Evolutionary conservation across 2,797 vertebrate genomes (phyloP), one percentile per base, ranked within the genome.

Genomic region (Botia kubotai): DNA sequence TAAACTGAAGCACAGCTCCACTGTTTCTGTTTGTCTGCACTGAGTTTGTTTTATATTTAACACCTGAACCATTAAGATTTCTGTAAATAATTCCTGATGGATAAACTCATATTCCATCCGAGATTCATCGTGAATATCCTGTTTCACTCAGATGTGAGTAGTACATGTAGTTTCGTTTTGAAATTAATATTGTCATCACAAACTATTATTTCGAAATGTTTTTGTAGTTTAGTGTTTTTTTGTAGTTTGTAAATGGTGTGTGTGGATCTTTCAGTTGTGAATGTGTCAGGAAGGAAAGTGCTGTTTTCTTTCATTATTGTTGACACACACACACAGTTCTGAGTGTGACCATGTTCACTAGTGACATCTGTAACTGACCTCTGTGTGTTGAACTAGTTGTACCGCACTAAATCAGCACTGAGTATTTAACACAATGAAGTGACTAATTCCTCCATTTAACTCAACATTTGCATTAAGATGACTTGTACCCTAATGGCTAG

Each of bases 401-500:
- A 91, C 89, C 89, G 90, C 92, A 94, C 92, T 95, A 95, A 94
- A 94, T 93, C 93, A 93, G 91, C 93, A 92, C 93, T 93, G 94
- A 95, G 94, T 94, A 93, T 95, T 95, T 95, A 96, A 95, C 94
- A 91, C 92, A 95, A 95, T 75, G 91, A 92, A 92, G 91, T 94
- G 95, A 95, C 93, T 94, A 94, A 95, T 95, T 95, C 92, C 93
- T 92, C 92, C 93, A 88, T 95, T 95, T 95, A 93, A 92, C 94
- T 95, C 93, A 95, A 95, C 94, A 90, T 95, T 95, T 95, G 91
- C 93, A 93, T 89, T 93, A 94, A 92, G 94, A 95, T 93, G 94
- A 95, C 95, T 96, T 96, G 94, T 94, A 95, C 95, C 94, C 94
- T 96, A 96, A 96, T 96, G 92, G 94, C 93, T 93, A 95, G 92